Base-by-base conservation (phyloP, 2,888 invertebrate species). In the Gari tellinella region DNA sequence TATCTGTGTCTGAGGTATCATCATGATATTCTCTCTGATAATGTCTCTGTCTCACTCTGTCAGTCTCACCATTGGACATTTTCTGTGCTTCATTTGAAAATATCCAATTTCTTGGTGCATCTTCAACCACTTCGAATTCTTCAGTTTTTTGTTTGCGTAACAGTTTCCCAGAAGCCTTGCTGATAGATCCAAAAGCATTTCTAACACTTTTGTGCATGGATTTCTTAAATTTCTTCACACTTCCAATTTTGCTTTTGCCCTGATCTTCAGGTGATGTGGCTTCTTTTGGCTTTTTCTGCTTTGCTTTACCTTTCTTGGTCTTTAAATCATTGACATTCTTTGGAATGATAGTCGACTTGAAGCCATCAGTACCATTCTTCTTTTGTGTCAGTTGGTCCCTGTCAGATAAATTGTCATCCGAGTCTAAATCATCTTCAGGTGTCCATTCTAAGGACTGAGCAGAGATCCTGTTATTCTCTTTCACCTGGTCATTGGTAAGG, bases 401-500 rank as follows among this genome's bases (percentile, higher is more conserved):
- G 63, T 86, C 86, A 37, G 79, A 81, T 10, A 87, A 72, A 66
- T 87, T 83, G 73, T 89, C 88, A 63, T 89, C 89, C 14, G 87
- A 86, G 41, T 84, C 88, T 8, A 89, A 67, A 57, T 89, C 89
- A 64, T 82, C 82, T 60, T 85, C 86, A 1, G 89, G 89, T 0
- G 83, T 84, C 89, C 89, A 89, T 41, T 86, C 87, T 31, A 82
- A 72, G 2, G 84, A 77, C 10, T 65, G 52, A 10, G 4, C 4
- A 25, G 81, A 75, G 12, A 72, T 38, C 14, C 72, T 62, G 40
- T 67, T 61, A 8, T 63, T 56, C 53, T 62, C 57, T 25, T 31
- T 57, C 5, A 56, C 17, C 25, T 51, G 14, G 19, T 55, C 37
- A 46, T 63, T 57, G 37, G 23, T 21, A 38, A 38, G 37, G 15